Evolutionary conservation across 2,113 vertebrate genomes (phyloP).

Genomic region (Rousettus leschenaultii): DNA sequence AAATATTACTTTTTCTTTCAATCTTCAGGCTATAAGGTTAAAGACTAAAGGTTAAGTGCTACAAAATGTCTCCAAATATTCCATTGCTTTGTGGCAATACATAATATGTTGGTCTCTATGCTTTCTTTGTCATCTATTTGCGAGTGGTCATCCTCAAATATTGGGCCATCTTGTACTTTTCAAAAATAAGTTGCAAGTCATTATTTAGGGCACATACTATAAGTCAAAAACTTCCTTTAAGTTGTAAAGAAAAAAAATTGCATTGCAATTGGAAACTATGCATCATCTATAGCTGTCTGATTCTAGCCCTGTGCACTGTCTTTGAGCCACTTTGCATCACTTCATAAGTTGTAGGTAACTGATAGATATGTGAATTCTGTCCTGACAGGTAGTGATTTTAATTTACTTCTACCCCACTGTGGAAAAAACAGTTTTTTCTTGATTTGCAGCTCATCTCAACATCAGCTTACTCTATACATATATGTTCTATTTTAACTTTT

Average conservation of each 20-base stretch:
- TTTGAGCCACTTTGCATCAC: not conserved
- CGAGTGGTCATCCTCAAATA: not conserved
- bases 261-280: not conserved
- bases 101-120: not conserved
- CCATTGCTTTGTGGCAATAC: not conserved
- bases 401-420: conserved; percentile 3
- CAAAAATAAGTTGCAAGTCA: not conserved
- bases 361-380: not conserved
- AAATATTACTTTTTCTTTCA: not conserved
- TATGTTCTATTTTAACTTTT: not conserved
- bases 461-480: not conserved
- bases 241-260: not conserved
- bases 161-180: not conserved
- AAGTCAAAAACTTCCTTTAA: not conserved
- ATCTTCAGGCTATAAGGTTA: not conserved
- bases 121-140: not conserved
- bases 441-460: not conserved
- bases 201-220: not conserved
- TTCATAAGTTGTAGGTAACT: not conserved
- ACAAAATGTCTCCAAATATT: not conserved
- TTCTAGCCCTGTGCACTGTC: not conserved
- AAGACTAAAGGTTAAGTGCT: not conserved
- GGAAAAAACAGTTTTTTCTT: conserved; percentile 6
- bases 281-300: not conserved
- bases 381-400: conserved; percentile 16